Evolutionary conservation across 2,888 invertebrate genomes (phyloP).

Genomic region (Tetranychus piercei): DNA sequence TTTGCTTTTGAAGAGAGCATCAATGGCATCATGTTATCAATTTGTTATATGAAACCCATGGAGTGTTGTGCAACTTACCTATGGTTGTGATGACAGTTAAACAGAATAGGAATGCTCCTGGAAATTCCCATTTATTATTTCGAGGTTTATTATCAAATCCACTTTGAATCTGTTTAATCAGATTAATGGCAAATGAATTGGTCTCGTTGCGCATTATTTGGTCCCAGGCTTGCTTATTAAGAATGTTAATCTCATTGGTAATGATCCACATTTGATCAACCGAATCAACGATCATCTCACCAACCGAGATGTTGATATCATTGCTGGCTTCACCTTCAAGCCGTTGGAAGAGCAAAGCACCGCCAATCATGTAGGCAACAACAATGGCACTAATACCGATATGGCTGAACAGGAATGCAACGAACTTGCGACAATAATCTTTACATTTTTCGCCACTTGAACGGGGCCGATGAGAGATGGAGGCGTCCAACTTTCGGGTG

Average conservation of each 20-base stretch:
- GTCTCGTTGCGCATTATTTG: neutral
- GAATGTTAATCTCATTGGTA: slow-evolving; percentile 22
- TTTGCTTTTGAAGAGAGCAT: too few species aligned
- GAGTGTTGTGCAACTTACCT: slow-evolving; percentile 6
- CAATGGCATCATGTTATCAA: too few species aligned
- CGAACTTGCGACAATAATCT: slow-evolving; percentile 55
- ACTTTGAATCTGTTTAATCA: slow-evolving; percentile 7
- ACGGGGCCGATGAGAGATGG: neutral
- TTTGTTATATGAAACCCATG: too few species aligned
- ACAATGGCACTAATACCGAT: slow-evolving; percentile 68
- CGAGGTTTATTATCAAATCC: slow-evolving; percentile 2
- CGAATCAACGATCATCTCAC: slow-evolving; percentile 48
- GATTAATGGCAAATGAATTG: neutral
- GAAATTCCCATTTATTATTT: slow-evolving; percentile 9
- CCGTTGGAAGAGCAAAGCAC: slow-evolving; percentile 62
- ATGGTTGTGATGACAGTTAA: slow-evolving; percentile 16
- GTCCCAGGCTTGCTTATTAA: slow-evolving; percentile 12
- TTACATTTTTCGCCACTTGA: slow-evolving; percentile 36
- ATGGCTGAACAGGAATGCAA: slow-evolving; percentile 69
- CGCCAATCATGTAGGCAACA: slow-evolving; percentile 70
- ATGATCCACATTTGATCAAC: slow-evolving; percentile 39
- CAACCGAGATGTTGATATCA: neutral
- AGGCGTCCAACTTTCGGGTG: neutral
- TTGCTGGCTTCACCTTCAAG: slow-evolving; percentile 40
- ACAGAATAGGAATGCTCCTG: slow-evolving; percentile 12